Conservation (phyloP, 2,113 vertebrate genomes). For the Thamnaconus septentrionalis region DNA sequence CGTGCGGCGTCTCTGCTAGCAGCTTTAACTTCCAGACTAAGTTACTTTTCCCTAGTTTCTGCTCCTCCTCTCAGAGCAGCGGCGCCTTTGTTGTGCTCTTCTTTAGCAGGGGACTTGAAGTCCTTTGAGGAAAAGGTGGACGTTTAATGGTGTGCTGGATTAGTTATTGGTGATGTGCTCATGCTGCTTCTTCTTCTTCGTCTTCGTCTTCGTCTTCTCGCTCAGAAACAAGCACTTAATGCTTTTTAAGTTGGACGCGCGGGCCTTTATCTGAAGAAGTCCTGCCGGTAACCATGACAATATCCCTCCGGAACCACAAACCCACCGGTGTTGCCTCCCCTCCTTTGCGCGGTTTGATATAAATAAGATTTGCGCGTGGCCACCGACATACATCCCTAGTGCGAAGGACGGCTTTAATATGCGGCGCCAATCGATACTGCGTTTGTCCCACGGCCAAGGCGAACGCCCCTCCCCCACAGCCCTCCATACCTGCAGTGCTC, state of each 20-base stretch:
- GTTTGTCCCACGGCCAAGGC: slow-evolving; percentile 5
- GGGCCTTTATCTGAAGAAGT: slow-evolving; percentile 59
- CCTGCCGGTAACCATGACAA: slow-evolving; percentile 74
- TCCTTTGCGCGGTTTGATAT: slow-evolving; percentile 22
- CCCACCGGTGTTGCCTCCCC: slow-evolving; percentile 35
- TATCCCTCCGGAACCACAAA: slow-evolving; percentile 65
- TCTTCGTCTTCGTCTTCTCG: slow-evolving; percentile 5
- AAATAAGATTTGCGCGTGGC: slow-evolving; percentile 50
- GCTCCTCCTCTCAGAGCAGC: neutral
- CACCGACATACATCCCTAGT: slow-evolving; percentile 18
- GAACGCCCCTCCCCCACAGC: neutral
- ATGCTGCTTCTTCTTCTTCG: too few relatives aligned
- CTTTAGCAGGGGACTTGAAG: too few relatives aligned
- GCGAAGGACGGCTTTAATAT: slow-evolving; percentile 22
- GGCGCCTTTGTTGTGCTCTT: neutral
- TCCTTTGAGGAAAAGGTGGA: too few relatives aligned
- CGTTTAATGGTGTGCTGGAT: too few relatives aligned
- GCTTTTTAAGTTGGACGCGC: slow-evolving; percentile 27
- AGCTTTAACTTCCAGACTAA: neutral
- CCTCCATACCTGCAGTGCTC: too few relatives aligned
- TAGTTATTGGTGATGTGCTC: too few relatives aligned
- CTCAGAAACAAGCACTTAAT: neutral
- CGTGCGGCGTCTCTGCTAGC: too few relatives aligned
- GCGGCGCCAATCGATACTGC: slow-evolving; percentile 40
- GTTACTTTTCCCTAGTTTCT: neutral